These are phyloP conservation scores for Falco rusticolus DNA, from an alignment of 2,797 vertebrate species.

Conservation along the genomic window DNA sequence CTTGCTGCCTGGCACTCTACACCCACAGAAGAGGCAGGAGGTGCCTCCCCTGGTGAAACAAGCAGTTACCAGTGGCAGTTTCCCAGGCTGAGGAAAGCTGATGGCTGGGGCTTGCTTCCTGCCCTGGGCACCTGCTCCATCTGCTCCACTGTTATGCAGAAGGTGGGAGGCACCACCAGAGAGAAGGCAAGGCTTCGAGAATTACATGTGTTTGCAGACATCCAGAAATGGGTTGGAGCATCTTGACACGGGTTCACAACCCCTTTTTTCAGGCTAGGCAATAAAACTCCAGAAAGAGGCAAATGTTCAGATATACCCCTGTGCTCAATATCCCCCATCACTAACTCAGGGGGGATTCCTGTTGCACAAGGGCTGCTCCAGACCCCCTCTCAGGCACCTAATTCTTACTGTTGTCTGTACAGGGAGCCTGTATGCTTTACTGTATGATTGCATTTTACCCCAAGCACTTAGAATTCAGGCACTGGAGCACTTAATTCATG, in stretches of 20 bases:
- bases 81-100: neutral
- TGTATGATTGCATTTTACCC: neutral
- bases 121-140: neutral
- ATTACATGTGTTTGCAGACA: neutral
- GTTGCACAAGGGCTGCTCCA: neutral
- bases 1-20: neutral
- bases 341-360: neutral
- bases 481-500: neutral
- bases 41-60: neutral
- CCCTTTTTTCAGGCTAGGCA: neutral
- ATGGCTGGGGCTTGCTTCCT: neutral
- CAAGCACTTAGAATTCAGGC: neutral
- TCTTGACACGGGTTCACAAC: neutral
- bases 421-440: neutral
- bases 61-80: neutral
- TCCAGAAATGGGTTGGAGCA: neutral
- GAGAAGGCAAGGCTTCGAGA: slow-evolving; percentile 15
- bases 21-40: neutral
- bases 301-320: neutral
- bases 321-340: neutral
- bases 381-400: neutral
- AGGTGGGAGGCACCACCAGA: neutral
- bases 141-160: neutral
- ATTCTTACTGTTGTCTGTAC: neutral
- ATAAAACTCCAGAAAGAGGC: neutral